Base-by-base conservation (phyloP, 2,113 vertebrate species). In the Numenius arquata region DNA sequence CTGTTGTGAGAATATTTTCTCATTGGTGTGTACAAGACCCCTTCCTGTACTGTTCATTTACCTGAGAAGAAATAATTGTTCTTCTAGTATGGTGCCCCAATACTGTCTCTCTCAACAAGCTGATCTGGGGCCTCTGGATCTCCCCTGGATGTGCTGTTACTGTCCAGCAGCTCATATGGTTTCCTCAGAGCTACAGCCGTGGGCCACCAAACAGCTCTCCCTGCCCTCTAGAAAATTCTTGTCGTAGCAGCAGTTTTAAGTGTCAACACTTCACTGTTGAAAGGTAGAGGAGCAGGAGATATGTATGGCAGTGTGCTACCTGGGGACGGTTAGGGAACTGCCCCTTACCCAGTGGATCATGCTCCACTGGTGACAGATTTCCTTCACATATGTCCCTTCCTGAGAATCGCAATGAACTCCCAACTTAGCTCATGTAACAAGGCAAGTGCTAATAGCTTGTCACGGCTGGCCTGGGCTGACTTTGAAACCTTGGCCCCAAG, bases 321-420 rank as follows among this genome's bases (percentile, higher is more conserved):
- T 88, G 82, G 45, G n/a, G 8, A 9, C 40, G 27, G 71, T 29
- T 81, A 48, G 22, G 32, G 17, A 85, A 16, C 53, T 90, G 88
- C 71, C 85, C 67, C 41, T 88, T 72, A 66, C 25, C 34, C 63
- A 45, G 71, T 32, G 16, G 71, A 3, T 94, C 75, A 70, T 62
- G 94, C 92, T 97, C 67, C 79, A 55, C 71, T 90, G 82, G 11
- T 0, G 32, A 92, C 92, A 95, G 94, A 93, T 95, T 94, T 95
- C 48, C 34, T 88, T 38, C 85, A 89, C 90, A 62, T 73, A 86
- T 92, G 85, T 92, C 72, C 67, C 50, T 96, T 79, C 68, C 85
- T 47, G 40, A 90, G 82, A 90, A 50, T 66, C 2, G 3, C 32
- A 38, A 25, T 3, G 16, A 90, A 9, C 22, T 89, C 73, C 66